phyloP scores from a whole-genome alignment of 2,113 vertebrate genomes.

The Sceloporus tristichus region DNA sequence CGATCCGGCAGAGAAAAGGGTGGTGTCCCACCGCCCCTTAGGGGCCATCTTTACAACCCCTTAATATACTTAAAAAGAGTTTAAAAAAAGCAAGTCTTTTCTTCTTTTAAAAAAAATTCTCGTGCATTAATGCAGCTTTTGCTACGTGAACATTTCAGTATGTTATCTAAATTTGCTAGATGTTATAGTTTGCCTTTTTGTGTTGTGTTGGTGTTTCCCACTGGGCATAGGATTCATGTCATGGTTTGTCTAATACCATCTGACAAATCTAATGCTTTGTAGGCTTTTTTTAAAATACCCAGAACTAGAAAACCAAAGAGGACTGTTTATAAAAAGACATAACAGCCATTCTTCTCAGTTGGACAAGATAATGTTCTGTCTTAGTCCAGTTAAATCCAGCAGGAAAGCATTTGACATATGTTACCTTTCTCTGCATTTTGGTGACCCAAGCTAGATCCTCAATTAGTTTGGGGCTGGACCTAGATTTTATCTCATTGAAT shows the following conservation, averaged over 20 bases:
- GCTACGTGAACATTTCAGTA: conserved; percentile 1
- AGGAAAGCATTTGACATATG: conserved; percentile 1
- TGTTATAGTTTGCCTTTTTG: conserved; percentile 2
- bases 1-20: too few species aligned
- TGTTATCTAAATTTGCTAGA: conserved; percentile 5
- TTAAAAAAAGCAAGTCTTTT: too few species aligned
- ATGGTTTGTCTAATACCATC: neutral
- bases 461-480: neutral
- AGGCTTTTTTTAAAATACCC: neutral
- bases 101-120: too few species aligned
- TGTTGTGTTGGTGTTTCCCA: neutral
- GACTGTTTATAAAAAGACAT: neutral
- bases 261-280: neutral
- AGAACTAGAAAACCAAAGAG: neutral
- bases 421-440: neutral
- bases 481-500: neutral
- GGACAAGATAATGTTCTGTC: neutral
- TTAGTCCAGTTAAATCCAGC: neutral
- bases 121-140: neutral
- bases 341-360: neutral
- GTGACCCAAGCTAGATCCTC: neutral
- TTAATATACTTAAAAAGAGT: neutral
- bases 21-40: too few species aligned
- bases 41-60: too few species aligned
- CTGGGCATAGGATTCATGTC: neutral